Evolutionary conservation across 1,140 invertebrate species (phyloP), one percentile per base, ranked within the genome.

Genomic region (Aphaenogaster floridana): DNA sequence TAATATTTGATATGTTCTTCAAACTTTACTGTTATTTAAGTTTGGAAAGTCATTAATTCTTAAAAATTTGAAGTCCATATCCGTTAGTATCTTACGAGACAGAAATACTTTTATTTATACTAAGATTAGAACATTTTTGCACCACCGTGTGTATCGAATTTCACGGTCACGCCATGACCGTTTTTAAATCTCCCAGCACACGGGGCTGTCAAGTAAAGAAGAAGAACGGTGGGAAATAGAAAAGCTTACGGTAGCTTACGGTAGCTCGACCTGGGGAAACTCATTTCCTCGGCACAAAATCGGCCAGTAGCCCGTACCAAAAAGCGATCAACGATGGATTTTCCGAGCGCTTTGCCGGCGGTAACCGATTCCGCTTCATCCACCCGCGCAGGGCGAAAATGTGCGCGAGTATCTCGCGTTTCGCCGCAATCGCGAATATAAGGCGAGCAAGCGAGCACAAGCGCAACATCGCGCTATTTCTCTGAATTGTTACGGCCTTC

Each of bases 261-360:
- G 85, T 28, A 45, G 66, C 64, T 81, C 57, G 86, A 59, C 71
- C 71, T 74, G 88, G 86, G 92, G 61, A 92, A 92, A 91, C 88
- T 92, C 92, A 92, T 92, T 92, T 92, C 86, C 92, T 91, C 79
- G 90, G 87, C 72, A 88, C 89, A 87, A 89, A 92, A 92, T 92
- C 88, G 92, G 90, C 86, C 91, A 87, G 79, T 42, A 88, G 78
- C 52, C 59, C 78, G 87, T 88, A 87, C 86, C 90, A 91, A 92
- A 91, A 90, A 87, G 89, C 89, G 89, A 90, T 91, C 92, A 86
- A 59, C 87, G 85, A 91, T 89, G 87, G 89, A 87, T 91, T 92
- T 92, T 91, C 81, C 89, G 5, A 81, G 68, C 88, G 77, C 89
- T 90, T 91, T 91, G 64, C 79, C 68, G 8, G 57, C 48, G 36